Evolutionary conservation across 2,888 invertebrate genomes (phyloP).

Genomic region (Crossocerus cetratus): DNA sequence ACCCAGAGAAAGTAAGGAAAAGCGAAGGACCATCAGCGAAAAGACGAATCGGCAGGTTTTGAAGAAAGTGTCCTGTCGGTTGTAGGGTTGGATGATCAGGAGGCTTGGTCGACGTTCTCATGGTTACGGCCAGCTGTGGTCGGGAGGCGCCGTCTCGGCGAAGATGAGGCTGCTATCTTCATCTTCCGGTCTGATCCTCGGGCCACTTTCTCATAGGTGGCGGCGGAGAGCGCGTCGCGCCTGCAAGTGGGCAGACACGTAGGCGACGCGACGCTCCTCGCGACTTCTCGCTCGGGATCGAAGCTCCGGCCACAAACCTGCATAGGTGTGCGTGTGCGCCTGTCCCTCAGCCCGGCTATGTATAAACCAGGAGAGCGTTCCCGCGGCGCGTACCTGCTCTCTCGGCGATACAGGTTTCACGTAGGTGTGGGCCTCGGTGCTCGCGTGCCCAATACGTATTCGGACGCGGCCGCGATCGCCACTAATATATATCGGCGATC

Average conservation of each 20-base stretch:
- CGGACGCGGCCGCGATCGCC: slow-evolving; percentile 13
- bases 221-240: slow-evolving; percentile 8
- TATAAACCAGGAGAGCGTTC: slow-evolving; percentile 21
- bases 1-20: not conserved
- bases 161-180: slow-evolving; percentile 46
- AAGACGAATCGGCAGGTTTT: too few species aligned
- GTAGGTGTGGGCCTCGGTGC: slow-evolving; percentile 45
- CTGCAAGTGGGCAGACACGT: slow-evolving; percentile 56
- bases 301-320: slow-evolving; percentile 3
- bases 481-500: slow-evolving; percentile 28
- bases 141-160: slow-evolving; percentile 35
- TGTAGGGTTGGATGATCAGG: too few species aligned
- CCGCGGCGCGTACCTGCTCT: slow-evolving; percentile 43
- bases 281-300: slow-evolving; percentile 38
- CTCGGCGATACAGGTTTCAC: slow-evolving; percentile 41
- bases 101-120: slow-evolving; percentile 32
- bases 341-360: slow-evolving; percentile 20
- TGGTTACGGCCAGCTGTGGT: slow-evolving; percentile 26
- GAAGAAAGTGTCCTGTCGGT: too few species aligned
- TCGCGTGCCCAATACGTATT: slow-evolving; percentile 32
- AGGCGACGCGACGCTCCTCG: slow-evolving; percentile 43
- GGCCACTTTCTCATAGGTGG: slow-evolving; percentile 42
- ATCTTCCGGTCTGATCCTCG: slow-evolving; percentile 41
- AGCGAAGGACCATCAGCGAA: too few species aligned
- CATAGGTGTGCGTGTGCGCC: not conserved